These are phyloP conservation scores for Limosa lapponica DNA, from an alignment of 2,797 vertebrate genomes.

Conservation along the genomic window DNA sequence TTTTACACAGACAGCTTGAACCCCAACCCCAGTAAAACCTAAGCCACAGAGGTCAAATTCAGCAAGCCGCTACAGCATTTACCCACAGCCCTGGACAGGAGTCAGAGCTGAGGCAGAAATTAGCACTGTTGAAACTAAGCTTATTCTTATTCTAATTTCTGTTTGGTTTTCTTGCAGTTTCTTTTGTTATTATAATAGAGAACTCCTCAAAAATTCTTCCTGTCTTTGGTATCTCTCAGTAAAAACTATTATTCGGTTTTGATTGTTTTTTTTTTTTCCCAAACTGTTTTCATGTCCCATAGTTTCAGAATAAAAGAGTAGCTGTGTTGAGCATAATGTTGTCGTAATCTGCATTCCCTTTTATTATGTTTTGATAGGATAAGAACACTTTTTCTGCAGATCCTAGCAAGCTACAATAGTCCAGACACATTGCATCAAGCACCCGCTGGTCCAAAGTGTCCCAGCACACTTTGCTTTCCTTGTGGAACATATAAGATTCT, in stretches of 20 bases:
- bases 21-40: background rate
- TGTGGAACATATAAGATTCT: background rate
- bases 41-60: background rate
- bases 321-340: accelerated
- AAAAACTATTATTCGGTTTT: background rate
- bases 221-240: background rate
- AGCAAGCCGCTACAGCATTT: accelerated
- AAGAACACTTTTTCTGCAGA: background rate
- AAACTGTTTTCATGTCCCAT: background rate
- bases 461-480: background rate
- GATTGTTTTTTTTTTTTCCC: background rate
- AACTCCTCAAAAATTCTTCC: background rate
- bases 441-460: background rate
- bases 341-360: background rate
- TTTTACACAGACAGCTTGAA: background rate
- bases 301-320: background rate
- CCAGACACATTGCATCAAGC: accelerated
- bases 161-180: background rate
- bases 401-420: background rate
- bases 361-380: background rate
- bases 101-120: accelerated
- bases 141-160: background rate
- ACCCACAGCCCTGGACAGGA: background rate
- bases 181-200: background rate
- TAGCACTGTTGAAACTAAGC: background rate